Conservation (phyloP, 2,113 vertebrate species). For the Raphicerus campestris region DNA sequence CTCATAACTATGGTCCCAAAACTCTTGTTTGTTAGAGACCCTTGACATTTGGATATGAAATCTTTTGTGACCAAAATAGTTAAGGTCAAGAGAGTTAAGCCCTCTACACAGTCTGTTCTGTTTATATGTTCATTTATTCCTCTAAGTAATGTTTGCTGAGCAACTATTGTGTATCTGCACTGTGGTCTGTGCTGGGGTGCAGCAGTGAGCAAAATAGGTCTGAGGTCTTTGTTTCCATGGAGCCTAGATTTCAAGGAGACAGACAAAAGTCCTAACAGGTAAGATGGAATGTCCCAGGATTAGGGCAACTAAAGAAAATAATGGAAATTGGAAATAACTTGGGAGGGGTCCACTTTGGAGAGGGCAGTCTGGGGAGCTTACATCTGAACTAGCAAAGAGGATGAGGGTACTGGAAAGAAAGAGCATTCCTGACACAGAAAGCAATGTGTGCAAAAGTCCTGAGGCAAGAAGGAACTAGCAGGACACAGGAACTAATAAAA, state of each 20-base stretch:
- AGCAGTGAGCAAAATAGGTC: neutral
- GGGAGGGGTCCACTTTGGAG: neutral
- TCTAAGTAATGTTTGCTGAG: neutral
- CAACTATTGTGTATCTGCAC: neutral
- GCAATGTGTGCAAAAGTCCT: neutral
- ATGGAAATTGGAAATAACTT: neutral
- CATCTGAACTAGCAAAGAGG: neutral
- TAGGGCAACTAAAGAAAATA: neutral
- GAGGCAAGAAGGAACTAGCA: neutral
- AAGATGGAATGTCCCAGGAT: neutral
- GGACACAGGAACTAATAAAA: neutral
- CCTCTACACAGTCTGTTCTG: neutral
- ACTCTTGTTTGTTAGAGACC: neutral
- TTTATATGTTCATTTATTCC: neutral
- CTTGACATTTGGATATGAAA: neutral
- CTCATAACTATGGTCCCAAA: neutral
- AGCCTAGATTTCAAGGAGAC: neutral
- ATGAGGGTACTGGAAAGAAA: neutral
- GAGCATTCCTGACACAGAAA: neutral
- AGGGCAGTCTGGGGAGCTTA: neutral
- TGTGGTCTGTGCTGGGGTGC: neutral
- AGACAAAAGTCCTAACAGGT: neutral
- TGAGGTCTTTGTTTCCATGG: neutral
- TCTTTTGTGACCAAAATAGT: neutral
- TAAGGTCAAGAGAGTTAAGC: neutral